Conservation (phyloP, 2,888 invertebrate species). For the Sesia apiformis region DNA sequence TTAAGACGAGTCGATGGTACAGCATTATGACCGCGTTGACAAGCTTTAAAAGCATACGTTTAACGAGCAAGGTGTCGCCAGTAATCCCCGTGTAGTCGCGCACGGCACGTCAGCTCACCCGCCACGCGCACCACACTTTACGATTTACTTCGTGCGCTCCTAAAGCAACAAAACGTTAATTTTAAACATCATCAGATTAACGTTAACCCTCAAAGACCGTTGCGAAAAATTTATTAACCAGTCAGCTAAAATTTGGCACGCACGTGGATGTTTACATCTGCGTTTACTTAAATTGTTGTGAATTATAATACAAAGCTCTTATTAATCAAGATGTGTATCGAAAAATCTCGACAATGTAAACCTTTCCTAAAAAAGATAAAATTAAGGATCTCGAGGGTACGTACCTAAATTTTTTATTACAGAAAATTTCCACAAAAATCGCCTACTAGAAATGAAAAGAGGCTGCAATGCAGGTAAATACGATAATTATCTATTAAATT, state of each 20-base stretch:
- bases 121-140: constrained; percentile 33
- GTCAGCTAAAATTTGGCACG: constrained; percentile 8
- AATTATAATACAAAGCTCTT: background rate
- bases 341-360: background rate
- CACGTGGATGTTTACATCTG: constrained; percentile 4
- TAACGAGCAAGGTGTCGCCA: constrained; percentile 48
- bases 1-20: constrained; percentile 41
- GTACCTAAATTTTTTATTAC: no score
- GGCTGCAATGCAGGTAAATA: no score
- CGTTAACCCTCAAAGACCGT: constrained; percentile 17
- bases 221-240: background rate
- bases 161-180: constrained; percentile 53
- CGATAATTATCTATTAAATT: no score
- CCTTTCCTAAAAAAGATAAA: background rate
- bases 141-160: constrained; percentile 30
- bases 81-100: constrained; percentile 45
- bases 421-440: no score
- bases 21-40: constrained; percentile 55
- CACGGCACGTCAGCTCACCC: constrained; percentile 45
- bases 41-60: constrained; percentile 48
- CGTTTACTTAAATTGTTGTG: background rate
- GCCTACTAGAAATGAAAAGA: no score
- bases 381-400: no score
- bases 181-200: constrained; percentile 57
- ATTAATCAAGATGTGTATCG: background rate